Conservation (phyloP, 2,888 invertebrate species). For the Polydrusus pterygomalis region DNA sequence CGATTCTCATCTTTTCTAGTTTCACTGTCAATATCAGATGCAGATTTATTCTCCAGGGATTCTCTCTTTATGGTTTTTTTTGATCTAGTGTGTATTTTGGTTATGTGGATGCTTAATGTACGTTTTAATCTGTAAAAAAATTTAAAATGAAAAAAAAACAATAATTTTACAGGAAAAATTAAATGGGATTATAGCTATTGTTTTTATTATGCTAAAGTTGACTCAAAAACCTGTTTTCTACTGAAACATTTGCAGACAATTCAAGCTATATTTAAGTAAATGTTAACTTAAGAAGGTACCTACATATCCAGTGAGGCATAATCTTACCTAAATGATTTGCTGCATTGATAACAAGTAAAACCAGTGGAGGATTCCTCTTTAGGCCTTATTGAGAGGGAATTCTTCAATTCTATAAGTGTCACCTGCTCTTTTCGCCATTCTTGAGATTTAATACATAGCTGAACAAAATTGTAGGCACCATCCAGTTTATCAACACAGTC, state of each 20-base stretch:
- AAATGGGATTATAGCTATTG: background rate
- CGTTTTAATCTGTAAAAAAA: conserved; percentile 56
- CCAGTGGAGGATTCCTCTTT: conserved; percentile 1
- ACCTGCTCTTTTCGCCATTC: conserved; percentile 57
- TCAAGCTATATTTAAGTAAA: too few relatives aligned
- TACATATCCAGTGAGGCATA: too few relatives aligned
- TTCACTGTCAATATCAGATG: background rate
- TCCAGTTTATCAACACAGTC: conserved; percentile 58
- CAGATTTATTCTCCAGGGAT: background rate
- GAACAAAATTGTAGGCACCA: conserved; percentile 57
- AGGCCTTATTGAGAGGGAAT: background rate
- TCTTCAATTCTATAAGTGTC: conserved; percentile 13
- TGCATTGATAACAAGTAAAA: conserved; percentile 47
- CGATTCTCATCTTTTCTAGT: conserved; percentile 3
- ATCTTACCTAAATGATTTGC: conserved; percentile 51
- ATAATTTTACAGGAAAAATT: background rate
- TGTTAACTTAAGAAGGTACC: too few relatives aligned
- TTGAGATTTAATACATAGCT: conserved; percentile 58
- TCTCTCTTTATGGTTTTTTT: conserved; percentile 33
- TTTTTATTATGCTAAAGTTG: background rate
- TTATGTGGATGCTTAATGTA: conserved; percentile 60
- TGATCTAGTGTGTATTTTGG: conserved; percentile 56
- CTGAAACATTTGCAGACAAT: background rate
- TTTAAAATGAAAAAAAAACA: background rate
- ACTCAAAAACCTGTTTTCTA: background rate